Percentiles rank a stretch among this genome's conserved stretches.
Conservation (phyloP, 2,113 vertebrate genomes). For the Campylomormyrus numenius region DNA sequence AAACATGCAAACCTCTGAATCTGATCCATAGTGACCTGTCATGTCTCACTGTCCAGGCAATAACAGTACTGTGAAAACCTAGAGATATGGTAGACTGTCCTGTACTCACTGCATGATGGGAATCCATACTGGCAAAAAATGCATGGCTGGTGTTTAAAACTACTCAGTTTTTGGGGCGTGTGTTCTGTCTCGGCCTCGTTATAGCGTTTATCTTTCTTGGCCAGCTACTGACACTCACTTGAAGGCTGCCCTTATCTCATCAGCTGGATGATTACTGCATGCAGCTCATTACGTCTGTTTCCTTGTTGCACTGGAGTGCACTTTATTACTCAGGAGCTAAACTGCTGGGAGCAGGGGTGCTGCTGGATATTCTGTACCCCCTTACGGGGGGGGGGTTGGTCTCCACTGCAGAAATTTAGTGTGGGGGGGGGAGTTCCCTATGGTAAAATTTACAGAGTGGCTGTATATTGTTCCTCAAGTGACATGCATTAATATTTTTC, state of each 20-base stretch:
- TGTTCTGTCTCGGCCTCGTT: background rate
- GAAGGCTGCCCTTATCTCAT: background rate
- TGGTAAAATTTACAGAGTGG: background rate
- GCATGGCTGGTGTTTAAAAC: background rate
- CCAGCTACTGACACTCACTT: background rate
- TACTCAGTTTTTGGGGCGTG: background rate
- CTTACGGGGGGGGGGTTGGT: background rate
- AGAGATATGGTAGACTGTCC: background rate
- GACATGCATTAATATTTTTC: background rate
- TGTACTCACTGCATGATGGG: background rate
- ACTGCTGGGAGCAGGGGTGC: background rate
- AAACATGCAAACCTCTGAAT: background rate
- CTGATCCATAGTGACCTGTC: background rate
- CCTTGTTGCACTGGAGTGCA: background rate
- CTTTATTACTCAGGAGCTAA: background rate
- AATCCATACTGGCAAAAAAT: background rate
- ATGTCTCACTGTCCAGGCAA: background rate
- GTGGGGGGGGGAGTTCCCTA: background rate
- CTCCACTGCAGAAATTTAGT: background rate
- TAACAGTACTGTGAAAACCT: background rate
- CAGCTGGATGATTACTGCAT: background rate
- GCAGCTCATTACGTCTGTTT: background rate
- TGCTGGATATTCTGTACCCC: background rate
- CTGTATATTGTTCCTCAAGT: background rate
- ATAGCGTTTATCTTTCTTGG: background rate